phyloP scores from a whole-genome alignment of 2,113 vertebrate genomes.

The Tautogolabrus adspersus region DNA sequence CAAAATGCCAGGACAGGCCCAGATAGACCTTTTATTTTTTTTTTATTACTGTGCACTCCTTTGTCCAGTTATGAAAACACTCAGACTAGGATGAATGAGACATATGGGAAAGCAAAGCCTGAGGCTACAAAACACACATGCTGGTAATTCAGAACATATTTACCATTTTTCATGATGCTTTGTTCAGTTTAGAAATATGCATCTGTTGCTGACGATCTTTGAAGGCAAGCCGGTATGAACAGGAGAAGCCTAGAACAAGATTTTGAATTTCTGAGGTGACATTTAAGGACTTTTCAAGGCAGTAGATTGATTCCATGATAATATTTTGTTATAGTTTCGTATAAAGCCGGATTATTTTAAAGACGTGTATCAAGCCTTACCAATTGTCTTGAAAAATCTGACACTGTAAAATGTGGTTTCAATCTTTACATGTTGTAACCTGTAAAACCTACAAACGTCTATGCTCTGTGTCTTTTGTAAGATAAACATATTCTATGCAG shows the following conservation, averaged over 20 bases:
- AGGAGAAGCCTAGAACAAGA: conserved; percentile 37
- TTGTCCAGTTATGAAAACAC: conserved; percentile 75
- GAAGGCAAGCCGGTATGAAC: conserved; percentile 35
- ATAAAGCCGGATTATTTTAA: neutral
- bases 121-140: conserved; percentile 77
- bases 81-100: conserved; percentile 70
- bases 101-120: conserved; percentile 77
- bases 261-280: conserved; percentile 49
- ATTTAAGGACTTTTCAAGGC: conserved; percentile 36
- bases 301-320: conserved; percentile 4
- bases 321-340: conserved; percentile 7
- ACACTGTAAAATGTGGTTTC: neutral
- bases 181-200: conserved; percentile 71
- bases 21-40: conserved; percentile 3
- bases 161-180: conserved; percentile 76
- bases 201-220: conserved; percentile 70
- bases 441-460: conserved; percentile 5
- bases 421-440: neutral
- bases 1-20: neutral
- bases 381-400: neutral
- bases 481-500: conserved; percentile 27
- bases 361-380: neutral
- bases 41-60: conserved; percentile 4
- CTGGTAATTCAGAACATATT: conserved; percentile 82
- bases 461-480: conserved; percentile 7